Evolutionary conservation across 2,888 invertebrate species (phyloP).

Genomic region (Ditula angustiorana): DNA sequence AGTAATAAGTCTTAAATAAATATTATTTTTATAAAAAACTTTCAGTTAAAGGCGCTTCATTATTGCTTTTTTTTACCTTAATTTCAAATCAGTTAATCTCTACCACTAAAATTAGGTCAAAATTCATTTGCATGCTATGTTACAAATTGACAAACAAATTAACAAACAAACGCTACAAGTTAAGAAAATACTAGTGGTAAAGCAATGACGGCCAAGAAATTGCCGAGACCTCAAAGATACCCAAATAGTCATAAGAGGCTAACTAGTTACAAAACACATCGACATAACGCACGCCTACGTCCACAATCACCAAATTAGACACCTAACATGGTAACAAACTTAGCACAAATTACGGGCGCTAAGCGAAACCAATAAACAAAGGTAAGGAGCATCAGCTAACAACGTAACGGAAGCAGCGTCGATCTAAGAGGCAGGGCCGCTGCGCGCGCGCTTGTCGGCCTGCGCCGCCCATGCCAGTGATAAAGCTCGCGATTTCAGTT

Average conservation of each 20-base stretch:
- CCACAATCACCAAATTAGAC: conserved; percentile 33
- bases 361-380: conserved; percentile 64
- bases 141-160: no score
- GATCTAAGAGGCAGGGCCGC: conserved; percentile 74
- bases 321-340: conserved; percentile 21
- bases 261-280: conserved; percentile 14
- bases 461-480: conserved; percentile 52
- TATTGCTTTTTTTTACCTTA: no score
- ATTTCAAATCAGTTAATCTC: no score
- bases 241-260: conserved; percentile 1
- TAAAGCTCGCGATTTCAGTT: conserved; percentile 77
- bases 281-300: conserved; percentile 42
- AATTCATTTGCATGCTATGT: no score
- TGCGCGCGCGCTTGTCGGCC: conserved; percentile 66
- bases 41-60: no score
- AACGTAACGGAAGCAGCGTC: conserved; percentile 75
- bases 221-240: conserved; percentile 2
- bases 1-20: no score
- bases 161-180: no score
- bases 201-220: no score
- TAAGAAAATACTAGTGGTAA: no score
- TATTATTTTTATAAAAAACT: no score
- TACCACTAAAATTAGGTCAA: no score
- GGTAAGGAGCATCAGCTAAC: conserved; percentile 65
- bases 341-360: conserved; percentile 47